Evolutionary conservation across 2,888 invertebrate species (phyloP).

Genomic region (Nomada fabriciana): DNA sequence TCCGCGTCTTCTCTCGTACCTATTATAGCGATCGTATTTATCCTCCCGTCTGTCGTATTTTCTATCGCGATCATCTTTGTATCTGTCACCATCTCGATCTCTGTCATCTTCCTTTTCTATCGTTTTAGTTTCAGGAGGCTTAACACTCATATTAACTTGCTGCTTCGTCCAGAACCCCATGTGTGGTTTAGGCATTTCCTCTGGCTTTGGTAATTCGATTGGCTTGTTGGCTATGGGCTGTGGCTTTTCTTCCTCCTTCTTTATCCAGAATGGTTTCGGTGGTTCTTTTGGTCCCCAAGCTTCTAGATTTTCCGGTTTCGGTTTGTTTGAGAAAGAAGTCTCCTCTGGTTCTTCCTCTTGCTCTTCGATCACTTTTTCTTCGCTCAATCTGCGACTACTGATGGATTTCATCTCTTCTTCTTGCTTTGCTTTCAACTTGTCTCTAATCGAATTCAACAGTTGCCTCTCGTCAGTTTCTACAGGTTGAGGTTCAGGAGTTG

Average conservation of each 20-base stretch:
- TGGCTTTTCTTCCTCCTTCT: constrained; percentile 79
- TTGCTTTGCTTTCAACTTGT: constrained; percentile 85
- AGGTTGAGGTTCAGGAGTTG: constrained; percentile 68
- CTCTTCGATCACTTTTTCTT: constrained; percentile 58
- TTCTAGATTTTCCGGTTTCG: constrained; percentile 57
- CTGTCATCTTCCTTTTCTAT: constrained; percentile 82
- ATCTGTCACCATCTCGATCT: constrained; percentile 82
- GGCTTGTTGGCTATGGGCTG: constrained; percentile 63
- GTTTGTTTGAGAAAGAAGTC: constrained; percentile 63
- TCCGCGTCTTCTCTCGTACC: constrained; percentile 78
- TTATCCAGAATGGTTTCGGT: constrained; percentile 75
- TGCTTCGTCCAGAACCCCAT: constrained; percentile 84
- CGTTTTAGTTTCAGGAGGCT: constrained; percentile 79
- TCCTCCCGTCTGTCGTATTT: constrained; percentile 79
- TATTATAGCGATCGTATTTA: constrained; percentile 77
- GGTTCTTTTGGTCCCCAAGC: constrained; percentile 70
- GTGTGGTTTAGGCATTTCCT: constrained; percentile 83
- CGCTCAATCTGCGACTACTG: constrained; percentile 61
- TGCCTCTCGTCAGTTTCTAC: constrained; percentile 84
- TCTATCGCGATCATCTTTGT: constrained; percentile 78
- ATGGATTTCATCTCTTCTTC: constrained; percentile 84
- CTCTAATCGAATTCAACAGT: constrained; percentile 85
- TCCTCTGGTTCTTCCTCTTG: constrained; percentile 69
- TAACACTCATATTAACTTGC: constrained; percentile 81
- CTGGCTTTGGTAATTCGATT: constrained; percentile 77